Percentiles rank a stretch among this genome's conserved stretches.
phyloP scores from a whole-genome alignment of 2,888 invertebrate species.

The Cyaniris semiargus region DNA sequence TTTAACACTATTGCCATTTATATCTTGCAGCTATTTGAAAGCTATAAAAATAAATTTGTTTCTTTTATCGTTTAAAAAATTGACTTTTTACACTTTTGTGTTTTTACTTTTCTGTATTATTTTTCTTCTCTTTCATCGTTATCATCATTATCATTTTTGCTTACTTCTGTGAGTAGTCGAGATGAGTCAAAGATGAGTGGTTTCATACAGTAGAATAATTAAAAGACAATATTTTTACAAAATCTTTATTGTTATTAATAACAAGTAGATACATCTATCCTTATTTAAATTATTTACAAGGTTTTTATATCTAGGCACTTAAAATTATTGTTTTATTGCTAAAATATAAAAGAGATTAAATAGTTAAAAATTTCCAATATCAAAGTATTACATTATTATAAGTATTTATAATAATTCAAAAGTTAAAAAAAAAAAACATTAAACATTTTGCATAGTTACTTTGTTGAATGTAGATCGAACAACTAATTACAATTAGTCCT shows the following conservation, averaged over 20 bases:
- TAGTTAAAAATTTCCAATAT: background rate
- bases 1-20: background rate
- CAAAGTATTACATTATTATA: background rate
- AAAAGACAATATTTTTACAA: background rate
- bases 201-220: background rate
- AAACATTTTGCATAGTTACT: too few species aligned
- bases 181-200: background rate
- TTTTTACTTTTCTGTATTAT: background rate
- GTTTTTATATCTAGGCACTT: background rate
- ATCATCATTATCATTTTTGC: background rate
- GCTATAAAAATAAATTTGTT: background rate
- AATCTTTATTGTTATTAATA: background rate
- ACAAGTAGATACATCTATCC: background rate
- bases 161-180: background rate
- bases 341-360: background rate
- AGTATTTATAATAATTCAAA: background rate
- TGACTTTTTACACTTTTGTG: background rate
- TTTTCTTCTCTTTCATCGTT: background rate
- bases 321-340: background rate
- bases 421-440: background rate
- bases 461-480: too few species aligned
- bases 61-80: background rate
- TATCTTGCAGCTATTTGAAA: background rate
- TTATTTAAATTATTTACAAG: conserved; percentile 1
- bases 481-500: too few species aligned